Conservation (phyloP, 1,140 invertebrate genomes). For the Pogonomyrmex californicus region DNA sequence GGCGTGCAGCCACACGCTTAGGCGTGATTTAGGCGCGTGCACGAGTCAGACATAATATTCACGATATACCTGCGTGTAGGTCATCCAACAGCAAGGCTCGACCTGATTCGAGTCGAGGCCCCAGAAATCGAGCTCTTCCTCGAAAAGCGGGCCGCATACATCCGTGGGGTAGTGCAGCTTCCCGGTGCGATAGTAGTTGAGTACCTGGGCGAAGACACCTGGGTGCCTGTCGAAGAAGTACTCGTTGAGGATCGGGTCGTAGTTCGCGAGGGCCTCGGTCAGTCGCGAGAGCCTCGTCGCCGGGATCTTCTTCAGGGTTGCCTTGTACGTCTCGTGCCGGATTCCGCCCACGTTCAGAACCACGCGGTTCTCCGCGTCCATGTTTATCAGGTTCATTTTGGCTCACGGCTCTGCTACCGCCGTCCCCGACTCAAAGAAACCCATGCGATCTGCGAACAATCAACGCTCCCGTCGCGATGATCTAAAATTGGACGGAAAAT, state of each 20-base stretch:
- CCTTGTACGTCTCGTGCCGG: constrained; percentile 98
- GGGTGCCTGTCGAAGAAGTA: constrained; percentile 99
- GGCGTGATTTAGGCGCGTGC: constrained; percentile 24
- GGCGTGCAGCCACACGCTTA: constrained; percentile 24
- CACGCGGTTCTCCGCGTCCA: constrained; percentile 92
- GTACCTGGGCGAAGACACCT: constrained; percentile 98
- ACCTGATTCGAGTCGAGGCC: constrained; percentile 97
- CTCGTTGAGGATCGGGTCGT: constrained; percentile 98
- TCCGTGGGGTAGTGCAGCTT: constrained; percentile 99
- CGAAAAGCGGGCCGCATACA: constrained; percentile 98
- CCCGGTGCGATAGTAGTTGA: constrained; percentile 97
- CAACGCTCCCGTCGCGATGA: not conserved
- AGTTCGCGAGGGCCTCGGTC: constrained; percentile 96
- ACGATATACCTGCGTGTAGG: constrained; percentile 95
- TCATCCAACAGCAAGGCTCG: constrained; percentile 99
- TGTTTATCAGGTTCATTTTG: constrained; percentile 85
- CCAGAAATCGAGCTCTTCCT: constrained; percentile 99
- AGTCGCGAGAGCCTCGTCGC: constrained; percentile 95
- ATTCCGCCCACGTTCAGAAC: constrained; percentile 99
- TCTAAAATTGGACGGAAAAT: constrained; percentile 19
- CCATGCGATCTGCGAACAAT: constrained; percentile 79
- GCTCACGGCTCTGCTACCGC: constrained; percentile 84
- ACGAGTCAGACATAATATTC: constrained; percentile 9
- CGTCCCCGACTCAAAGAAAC: constrained; percentile 78
- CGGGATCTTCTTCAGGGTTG: constrained; percentile 97